Percentiles rank a stretch among this genome's conserved stretches.
Evolutionary conservation across 2,888 invertebrate species (phyloP).

Genomic region (Pachycephus smyrnensis): DNA sequence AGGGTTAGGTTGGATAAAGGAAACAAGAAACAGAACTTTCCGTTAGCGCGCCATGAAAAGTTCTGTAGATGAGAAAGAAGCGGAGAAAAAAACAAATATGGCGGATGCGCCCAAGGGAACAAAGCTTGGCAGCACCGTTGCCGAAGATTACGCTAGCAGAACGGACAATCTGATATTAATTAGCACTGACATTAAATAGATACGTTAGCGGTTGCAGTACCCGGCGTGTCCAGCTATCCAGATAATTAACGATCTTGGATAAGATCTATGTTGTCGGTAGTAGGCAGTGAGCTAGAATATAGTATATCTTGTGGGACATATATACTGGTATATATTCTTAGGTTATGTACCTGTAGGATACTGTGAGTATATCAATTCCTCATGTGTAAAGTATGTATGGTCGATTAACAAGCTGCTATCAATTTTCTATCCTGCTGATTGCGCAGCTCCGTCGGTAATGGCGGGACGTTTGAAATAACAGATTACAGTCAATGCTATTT

Average conservation of each 20-base stretch:
- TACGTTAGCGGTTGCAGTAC: conserved; percentile 19
- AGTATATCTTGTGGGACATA: no score
- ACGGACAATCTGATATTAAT: conserved; percentile 24
- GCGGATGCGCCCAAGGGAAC: background rate
- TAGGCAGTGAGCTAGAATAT: no score
- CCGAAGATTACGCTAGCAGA: background rate
- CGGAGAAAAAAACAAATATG: background rate
- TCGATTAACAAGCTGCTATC: no score
- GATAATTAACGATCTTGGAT: conserved; percentile 10
- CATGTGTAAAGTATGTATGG: no score
- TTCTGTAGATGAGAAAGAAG: background rate
- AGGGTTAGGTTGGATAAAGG: background rate
- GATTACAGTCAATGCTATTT: no score
- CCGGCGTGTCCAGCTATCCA: conserved; percentile 2
- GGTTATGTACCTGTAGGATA: no score
- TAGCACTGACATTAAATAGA: conserved; percentile 34
- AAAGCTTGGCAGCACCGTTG: conserved; percentile 1
- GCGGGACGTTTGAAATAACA: no score
- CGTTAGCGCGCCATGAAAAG: background rate
- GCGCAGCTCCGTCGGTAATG: no score
- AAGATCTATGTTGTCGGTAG: background rate
- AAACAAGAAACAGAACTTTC: background rate
- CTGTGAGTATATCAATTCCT: no score
- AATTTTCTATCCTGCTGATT: no score
- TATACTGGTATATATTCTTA: no score